phyloP scores from a whole-genome alignment of 2,113 vertebrate genomes.

The Petaurus breviceps region DNA sequence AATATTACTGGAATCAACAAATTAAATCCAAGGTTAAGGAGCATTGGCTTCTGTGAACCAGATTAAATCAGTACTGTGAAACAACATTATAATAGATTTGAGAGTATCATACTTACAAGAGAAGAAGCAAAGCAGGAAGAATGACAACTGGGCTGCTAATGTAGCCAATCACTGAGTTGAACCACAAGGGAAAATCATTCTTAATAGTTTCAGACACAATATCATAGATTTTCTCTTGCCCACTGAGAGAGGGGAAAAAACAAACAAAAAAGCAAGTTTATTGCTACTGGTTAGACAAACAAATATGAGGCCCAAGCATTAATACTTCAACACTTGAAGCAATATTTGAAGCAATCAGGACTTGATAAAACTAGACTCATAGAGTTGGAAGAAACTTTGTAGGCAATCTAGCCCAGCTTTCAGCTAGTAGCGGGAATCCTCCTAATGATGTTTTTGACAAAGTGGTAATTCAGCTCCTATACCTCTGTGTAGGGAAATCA shows the following conservation, averaged over 20 bases:
- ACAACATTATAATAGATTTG: background rate
- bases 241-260: conserved; percentile 80
- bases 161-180: conserved; percentile 90
- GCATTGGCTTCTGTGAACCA: background rate
- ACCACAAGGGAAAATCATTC: conserved; percentile 93
- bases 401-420: background rate
- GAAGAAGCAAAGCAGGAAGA: conserved; percentile 92
- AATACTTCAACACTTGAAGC: background rate
- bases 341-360: background rate
- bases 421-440: background rate
- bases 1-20: background rate
- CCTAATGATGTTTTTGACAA: background rate
- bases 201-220: conserved; percentile 95
- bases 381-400: background rate
- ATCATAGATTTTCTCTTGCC: conserved; percentile 98
- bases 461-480: background rate
- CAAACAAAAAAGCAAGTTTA: background rate
- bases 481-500: background rate
- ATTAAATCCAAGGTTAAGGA: background rate
- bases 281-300: background rate
- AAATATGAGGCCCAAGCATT: background rate
- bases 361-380: background rate
- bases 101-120: conserved; percentile 89
- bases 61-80: background rate
- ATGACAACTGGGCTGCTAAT: conserved; percentile 97